A percentile compares a stretch with the other conserved stretches of the same genome.
Conservation (phyloP, 2,113 vertebrate species). For the Aptenodytes forsteri region DNA sequence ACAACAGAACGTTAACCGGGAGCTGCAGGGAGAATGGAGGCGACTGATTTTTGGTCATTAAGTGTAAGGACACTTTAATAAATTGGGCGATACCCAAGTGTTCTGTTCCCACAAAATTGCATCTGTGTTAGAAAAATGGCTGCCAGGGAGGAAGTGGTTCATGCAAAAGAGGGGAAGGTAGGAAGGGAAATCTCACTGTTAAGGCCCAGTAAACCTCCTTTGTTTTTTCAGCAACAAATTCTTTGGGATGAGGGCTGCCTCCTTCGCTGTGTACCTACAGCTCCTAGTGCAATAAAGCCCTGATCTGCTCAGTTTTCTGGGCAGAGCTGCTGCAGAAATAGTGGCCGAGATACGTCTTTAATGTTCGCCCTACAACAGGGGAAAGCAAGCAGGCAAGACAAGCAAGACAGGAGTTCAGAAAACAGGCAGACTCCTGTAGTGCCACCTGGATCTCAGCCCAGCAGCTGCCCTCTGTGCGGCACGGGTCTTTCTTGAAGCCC, state of each 20-base stretch:
- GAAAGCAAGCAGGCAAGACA: not conserved
- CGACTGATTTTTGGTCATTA: not conserved
- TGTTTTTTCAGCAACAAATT: not conserved
- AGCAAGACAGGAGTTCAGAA: not conserved
- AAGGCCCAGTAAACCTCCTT: not conserved
- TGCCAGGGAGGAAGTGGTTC: not conserved
- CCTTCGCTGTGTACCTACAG: not conserved
- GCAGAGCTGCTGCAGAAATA: not conserved
- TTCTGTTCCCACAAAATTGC: not conserved
- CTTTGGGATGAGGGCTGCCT: not conserved
- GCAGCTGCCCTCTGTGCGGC: not conserved
- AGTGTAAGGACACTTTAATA: not conserved
- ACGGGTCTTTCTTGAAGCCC: not conserved
- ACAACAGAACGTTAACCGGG: not conserved
- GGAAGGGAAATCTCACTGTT: not conserved
- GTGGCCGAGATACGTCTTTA: not conserved
- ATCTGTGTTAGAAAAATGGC: not conserved
- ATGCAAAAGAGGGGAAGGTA: not conserved
- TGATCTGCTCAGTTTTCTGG: not conserved
- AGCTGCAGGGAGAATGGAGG: not conserved
- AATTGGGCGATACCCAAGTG: not conserved
- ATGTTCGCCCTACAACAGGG: not conserved
- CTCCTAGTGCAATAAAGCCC: not conserved
- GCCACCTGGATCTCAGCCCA: not conserved
- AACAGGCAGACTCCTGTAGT: not conserved